Evolutionary conservation across 2,797 vertebrate species (phyloP), one percentile per base, ranked within the genome.

Genomic region (Craterocephalus amniculus): DNA sequence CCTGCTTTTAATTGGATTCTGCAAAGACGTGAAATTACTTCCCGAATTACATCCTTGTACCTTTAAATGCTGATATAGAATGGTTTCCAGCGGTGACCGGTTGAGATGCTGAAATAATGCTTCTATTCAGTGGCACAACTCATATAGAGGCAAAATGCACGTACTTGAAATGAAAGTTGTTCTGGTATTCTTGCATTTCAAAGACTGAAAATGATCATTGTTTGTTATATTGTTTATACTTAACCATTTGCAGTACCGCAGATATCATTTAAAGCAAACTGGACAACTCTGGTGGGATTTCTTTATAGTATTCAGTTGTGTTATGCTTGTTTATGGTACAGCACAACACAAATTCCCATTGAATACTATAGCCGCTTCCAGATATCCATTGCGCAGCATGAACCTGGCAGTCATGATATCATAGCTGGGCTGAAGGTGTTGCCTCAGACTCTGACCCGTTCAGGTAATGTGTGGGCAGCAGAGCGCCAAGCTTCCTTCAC

Each of bases 21-120:
- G 89, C 91, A 93, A 93, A 93, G 93, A 94, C 91, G 92, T 91
- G 91, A 93, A 92, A 94, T 94, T 92, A 90, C 89, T 91, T 93
- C 78, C 89, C 88, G 88, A 90, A 88, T 90, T 88, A 86, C 86
- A 88, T 85, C 82, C 78, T 81, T 89, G 89, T 85, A 90, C 91
- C 90, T 91, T 92, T 92, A 91, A 93, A 91, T 85, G 85, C 88
- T 72, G 81, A 84, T 87, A 86, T 77, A 63, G 86, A 88, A 73
- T 58, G 88, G 85, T 92, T 94, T 93, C 88, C 88, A 86, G 81
- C 58, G 51, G 85, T 79, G 88, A 92, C 92, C 89, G 88, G 92
- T 91, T 90, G 91, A 91, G 84, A 78, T 76, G 86, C 74, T 86
- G 75, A 89, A 92, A 90, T 91, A 84, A 91, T 86, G 87, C 87